These are phyloP conservation scores for Gadus macrocephalus DNA, from an alignment of 2,113 vertebrate genomes.

Conservation along the genomic window DNA sequence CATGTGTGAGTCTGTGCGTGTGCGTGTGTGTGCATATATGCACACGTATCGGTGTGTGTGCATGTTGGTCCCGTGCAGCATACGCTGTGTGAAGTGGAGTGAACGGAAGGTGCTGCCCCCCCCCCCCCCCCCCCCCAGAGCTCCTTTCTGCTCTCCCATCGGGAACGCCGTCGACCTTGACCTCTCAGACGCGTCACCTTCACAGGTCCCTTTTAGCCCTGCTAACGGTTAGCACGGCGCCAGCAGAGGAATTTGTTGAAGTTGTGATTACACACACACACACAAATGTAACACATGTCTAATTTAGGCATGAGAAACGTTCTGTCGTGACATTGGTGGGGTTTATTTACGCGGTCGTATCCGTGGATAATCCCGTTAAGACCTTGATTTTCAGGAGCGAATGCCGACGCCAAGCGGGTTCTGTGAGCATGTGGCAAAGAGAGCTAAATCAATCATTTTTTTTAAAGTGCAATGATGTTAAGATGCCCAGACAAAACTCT, in stretches of 20 bases:
- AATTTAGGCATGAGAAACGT: conserved; percentile 45
- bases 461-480: too few relatives aligned
- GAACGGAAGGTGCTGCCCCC: background rate
- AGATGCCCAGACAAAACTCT: too few relatives aligned
- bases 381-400: conserved; percentile 3
- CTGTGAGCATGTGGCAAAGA: too few relatives aligned
- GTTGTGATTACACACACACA: conserved; percentile 31
- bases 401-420: too few relatives aligned
- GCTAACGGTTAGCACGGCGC: conserved; percentile 36
- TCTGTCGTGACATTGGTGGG: conserved; percentile 29
- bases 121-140: conserved; percentile 11
- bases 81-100: conserved; percentile 31
- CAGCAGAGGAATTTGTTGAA: conserved; percentile 28
- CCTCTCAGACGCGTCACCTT: conserved; percentile 17
- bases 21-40: background rate
- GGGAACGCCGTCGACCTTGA: conserved; percentile 26
- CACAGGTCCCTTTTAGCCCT: conserved; percentile 34
- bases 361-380: conserved; percentile 45
- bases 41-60: too few relatives aligned
- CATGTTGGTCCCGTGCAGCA: background rate
- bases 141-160: conserved; percentile 34
- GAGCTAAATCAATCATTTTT: too few relatives aligned
- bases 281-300: conserved; percentile 12
- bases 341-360: conserved; percentile 39
- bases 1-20: conserved; percentile 11